Percentiles rank a stretch among this genome's conserved stretches.
Evolutionary conservation across 2,888 invertebrate species (phyloP).

Genomic region (Trypoxylon attenuatum): DNA sequence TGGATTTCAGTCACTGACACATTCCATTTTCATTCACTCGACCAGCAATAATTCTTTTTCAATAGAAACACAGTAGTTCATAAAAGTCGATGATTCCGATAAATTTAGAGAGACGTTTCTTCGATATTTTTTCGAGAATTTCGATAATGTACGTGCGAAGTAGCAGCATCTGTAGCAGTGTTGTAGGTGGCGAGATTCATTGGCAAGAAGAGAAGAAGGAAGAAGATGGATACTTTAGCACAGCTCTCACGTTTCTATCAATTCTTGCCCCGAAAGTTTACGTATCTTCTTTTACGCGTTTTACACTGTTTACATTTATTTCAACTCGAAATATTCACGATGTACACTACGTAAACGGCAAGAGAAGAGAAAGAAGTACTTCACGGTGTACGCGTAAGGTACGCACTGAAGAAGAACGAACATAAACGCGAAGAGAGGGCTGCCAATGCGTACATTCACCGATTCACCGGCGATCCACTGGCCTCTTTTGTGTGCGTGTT

Average conservation of each 20-base stretch:
- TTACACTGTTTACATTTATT: neutral
- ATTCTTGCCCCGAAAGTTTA: neutral
- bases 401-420: conserved; percentile 63
- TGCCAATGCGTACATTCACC: conserved; percentile 60
- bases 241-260: neutral
- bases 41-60: no score
- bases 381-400: conserved; percentile 51
- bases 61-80: no score
- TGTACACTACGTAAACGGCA: conserved; percentile 43
- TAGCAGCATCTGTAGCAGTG: no score
- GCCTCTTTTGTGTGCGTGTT: conserved; percentile 10
- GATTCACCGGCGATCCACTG: conserved; percentile 43
- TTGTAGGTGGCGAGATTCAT: neutral
- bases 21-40: no score
- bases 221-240: neutral
- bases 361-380: conserved; percentile 27
- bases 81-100: no score
- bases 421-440: conserved; percentile 41
- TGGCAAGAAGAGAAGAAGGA: neutral
- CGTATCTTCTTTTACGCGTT: neutral
- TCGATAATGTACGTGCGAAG: no score
- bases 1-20: no score
- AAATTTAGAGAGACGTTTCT: no score
- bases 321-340: conserved; percentile 1
- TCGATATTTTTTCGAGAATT: no score